Base-by-base conservation (phyloP, 2,797 vertebrate species). In the Dromococcyx pavoninus region DNA sequence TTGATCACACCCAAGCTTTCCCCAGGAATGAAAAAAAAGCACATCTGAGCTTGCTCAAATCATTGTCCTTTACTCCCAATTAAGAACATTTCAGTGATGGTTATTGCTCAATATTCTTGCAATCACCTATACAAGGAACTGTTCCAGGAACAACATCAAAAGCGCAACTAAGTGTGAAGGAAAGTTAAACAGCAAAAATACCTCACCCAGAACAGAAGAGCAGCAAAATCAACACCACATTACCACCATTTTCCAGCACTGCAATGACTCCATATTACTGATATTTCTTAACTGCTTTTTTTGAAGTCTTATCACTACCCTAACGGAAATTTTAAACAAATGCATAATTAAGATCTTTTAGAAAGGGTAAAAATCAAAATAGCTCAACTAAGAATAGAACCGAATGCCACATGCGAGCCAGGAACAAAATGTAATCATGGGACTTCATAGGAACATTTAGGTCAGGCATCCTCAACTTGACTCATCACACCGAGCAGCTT, bases 391-490 rank as follows among this genome's bases (percentile, higher is more conserved):
- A 95, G 83, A 96, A 92, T 95, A 86, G 77, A 90, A 93, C 82
- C 65, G 65, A 94, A 92, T 86, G 78, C 88, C 65, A 92, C 72
- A 82, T 23, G 75, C 21, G 41, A 93, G 94, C 94, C 92, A 95
- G 94, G 92, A 96, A 93, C 93, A 95, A 95, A 93, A 88, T 81
- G 91, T 94, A 96, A 95, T 91, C 91, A 95, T 86, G 76, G 57
- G 77, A 93, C 83, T 95, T 95, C 69, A 94, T 69, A 95, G 85
- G 91, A 95, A 88, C 80, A 95, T 94, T 93, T 85, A 96, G 95
- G 94, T 96, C 96, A 97, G 92, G 88, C 92, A 93, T 88, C 91
- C 37, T 96, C 86, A 73, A 56, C 92, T 83, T 69, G 91, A 94
- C 91, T 97, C 95, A 95, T 93, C 92, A 77, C 89, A 76, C 43